phyloP scores from a whole-genome alignment of 1,140 invertebrate genomes.

The Cataglyphis hispanica region DNA sequence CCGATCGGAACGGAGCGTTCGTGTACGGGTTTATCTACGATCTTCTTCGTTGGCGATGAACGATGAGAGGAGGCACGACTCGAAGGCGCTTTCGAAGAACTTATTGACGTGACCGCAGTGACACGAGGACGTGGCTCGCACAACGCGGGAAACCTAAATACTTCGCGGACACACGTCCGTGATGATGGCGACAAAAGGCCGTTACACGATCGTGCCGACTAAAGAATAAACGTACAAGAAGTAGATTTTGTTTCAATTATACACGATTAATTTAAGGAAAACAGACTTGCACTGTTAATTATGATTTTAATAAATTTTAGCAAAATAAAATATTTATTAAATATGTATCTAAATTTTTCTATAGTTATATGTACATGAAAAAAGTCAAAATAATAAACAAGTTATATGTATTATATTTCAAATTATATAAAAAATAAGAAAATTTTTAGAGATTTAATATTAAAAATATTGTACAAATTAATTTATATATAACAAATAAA shows the following conservation, averaged over 20 bases:
- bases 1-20: neutral
- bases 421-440: too few species aligned
- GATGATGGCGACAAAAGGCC: constrained; percentile 53
- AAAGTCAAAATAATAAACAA: neutral
- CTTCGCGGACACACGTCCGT: constrained; percentile 30
- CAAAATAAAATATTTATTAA: neutral
- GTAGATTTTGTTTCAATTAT: neutral
- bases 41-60: constrained; percentile 57
- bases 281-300: neutral
- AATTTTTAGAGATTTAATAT: too few species aligned
- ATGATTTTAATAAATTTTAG: neutral
- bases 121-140: constrained; percentile 52
- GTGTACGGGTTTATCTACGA: constrained; percentile 57
- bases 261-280: neutral
- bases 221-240: constrained; percentile 38
- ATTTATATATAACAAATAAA: too few species aligned
- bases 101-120: constrained; percentile 66
- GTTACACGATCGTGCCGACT: constrained; percentile 27
- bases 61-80: constrained; percentile 53
- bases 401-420: neutral
- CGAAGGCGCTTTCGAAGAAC: constrained; percentile 66
- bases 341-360: neutral
- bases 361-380: neutral
- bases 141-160: constrained; percentile 62
- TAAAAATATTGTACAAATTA: too few species aligned